These are phyloP conservation scores for Centropristis striata DNA, from an alignment of 2,113 vertebrate species.

Conservation along the genomic window DNA sequence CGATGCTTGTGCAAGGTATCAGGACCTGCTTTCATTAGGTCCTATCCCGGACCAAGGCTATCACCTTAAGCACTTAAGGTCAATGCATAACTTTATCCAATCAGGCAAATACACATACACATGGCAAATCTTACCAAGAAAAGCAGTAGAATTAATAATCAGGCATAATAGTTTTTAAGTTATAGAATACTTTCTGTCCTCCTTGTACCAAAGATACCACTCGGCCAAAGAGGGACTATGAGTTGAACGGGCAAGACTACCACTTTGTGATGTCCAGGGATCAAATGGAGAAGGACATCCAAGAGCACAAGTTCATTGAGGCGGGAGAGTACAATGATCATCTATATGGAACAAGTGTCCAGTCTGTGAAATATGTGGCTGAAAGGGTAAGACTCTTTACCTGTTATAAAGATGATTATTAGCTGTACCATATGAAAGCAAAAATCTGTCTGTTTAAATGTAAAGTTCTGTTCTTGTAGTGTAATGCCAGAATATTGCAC, in stretches of 20 bases:
- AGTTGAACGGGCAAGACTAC: slow-evolving; percentile 96
- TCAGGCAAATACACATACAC: too few species aligned
- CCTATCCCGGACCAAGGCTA: too few species aligned
- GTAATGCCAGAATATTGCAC: background rate
- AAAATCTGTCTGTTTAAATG: background rate
- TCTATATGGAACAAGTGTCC: slow-evolving; percentile 97
- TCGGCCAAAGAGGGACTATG: slow-evolving; percentile 94
- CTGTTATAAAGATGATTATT: background rate
- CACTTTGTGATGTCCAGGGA: slow-evolving; percentile 97
- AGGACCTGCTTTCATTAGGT: too few species aligned
- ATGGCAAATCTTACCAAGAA: too few species aligned
- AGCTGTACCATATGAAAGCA: background rate
- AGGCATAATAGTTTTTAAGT: background rate
- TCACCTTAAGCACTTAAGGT: too few species aligned
- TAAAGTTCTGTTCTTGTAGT: background rate
- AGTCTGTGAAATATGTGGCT: slow-evolving; percentile 97
- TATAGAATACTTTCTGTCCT: background rate
- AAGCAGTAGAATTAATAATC: too few species aligned
- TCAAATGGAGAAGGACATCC: slow-evolving; percentile 99
- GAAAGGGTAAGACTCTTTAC: slow-evolving; percentile 89
- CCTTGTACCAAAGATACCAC: slow-evolving; percentile 90
- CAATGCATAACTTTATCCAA: too few species aligned
- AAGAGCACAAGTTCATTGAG: slow-evolving; percentile 99
- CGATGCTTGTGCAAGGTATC: too few species aligned
- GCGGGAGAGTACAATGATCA: slow-evolving; percentile 99